These are phyloP conservation scores for Catalaphyllia jardinei DNA, from an alignment of 64 coral and sea anemone species.

Conservation along the genomic window DNA sequence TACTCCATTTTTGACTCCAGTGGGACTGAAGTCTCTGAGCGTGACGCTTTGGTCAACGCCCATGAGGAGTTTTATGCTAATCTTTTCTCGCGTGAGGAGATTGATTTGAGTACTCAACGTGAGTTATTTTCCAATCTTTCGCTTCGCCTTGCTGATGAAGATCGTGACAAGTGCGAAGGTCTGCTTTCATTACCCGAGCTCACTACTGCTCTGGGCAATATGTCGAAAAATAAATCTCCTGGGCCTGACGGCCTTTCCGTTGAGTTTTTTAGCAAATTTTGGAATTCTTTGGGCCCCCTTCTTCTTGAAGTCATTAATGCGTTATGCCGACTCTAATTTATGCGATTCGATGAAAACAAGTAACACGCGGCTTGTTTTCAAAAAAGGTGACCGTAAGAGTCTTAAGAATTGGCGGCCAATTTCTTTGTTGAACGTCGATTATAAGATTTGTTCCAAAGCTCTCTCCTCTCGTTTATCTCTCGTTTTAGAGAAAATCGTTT, in stretches of 20 bases:
- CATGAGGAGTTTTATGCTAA: background rate
- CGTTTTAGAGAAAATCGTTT: background rate
- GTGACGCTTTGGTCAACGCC: too few relatives aligned
- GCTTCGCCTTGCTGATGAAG: background rate
- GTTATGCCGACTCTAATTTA: background rate
- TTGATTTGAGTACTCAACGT: background rate
- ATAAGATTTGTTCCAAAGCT: background rate
- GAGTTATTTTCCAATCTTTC: background rate
- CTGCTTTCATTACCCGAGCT: background rate
- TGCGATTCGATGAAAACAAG: background rate
- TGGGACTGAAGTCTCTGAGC: too few relatives aligned
- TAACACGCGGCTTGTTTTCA: background rate
- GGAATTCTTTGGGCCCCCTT: background rate
- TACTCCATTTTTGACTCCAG: too few relatives aligned
- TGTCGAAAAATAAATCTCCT: background rate
- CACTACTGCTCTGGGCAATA: too few relatives aligned
- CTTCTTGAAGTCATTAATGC: background rate
- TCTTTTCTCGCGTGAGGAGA: background rate
- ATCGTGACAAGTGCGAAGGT: background rate
- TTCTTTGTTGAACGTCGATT: constrained; percentile 4
- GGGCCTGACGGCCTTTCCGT: constrained; percentile 5
- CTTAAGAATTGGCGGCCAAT: constrained; percentile 8
- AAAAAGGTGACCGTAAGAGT: background rate
- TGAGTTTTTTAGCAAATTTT: constrained; percentile 2
- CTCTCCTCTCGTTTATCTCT: background rate